Percentiles rank a stretch among this genome's conserved stretches.
Conservation (phyloP, 1,140 invertebrate genomes). For the Dufourea novaeangliae region DNA sequence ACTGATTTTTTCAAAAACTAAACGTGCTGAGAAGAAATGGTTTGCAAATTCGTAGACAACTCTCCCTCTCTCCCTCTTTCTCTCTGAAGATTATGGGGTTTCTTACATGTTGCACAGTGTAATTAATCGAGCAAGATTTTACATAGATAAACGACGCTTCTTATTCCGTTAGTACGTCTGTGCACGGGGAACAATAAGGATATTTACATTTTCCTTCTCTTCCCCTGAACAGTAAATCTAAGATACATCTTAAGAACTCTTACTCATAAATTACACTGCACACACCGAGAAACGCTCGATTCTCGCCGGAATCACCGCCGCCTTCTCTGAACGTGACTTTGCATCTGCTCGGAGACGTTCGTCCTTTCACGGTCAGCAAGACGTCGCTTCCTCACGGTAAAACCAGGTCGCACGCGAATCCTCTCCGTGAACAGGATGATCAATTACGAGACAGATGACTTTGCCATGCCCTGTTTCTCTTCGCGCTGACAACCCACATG, state of each 20-base stretch:
- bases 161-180: too few relatives aligned
- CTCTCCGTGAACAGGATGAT: conserved; percentile 43
- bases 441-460: conserved; percentile 53
- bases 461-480: conserved; percentile 63
- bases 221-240: background rate
- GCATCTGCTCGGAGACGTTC: conserved; percentile 18
- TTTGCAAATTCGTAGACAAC: too few relatives aligned
- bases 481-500: conserved; percentile 53
- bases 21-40: too few relatives aligned
- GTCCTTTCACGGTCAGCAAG: conserved; percentile 40
- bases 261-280: background rate
- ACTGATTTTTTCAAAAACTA: too few relatives aligned
- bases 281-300: background rate
- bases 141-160: too few relatives aligned
- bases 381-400: conserved; percentile 31
- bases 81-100: too few relatives aligned
- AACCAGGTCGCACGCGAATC: conserved; percentile 66
- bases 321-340: conserved; percentile 7
- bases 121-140: too few relatives aligned
- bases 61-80: too few relatives aligned
- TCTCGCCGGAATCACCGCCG: background rate
- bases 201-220: background rate
- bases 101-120: too few relatives aligned
- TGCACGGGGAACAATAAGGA: background rate
- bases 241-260: background rate